phyloP scores from a whole-genome alignment of 2,113 vertebrate genomes.

The Coreoperca whiteheadi region DNA sequence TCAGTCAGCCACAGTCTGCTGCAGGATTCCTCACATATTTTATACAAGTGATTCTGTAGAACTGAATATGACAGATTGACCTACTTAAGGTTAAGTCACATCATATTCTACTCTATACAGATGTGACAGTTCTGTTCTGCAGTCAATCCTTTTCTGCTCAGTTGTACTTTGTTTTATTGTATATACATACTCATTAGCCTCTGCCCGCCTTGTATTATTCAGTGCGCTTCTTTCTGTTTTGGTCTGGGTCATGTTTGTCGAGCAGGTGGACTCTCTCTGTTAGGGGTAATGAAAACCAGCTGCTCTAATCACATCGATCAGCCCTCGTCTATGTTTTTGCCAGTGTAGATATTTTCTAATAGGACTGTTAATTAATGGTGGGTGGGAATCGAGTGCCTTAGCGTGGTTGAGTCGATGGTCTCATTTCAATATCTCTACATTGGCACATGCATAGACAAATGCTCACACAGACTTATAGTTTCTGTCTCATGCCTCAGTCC shows the following conservation, averaged over 20 bases:
- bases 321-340: constrained; percentile 37
- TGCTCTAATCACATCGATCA: constrained; percentile 67
- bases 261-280: constrained; percentile 46
- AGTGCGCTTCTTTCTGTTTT: constrained; percentile 8
- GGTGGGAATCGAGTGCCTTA: constrained; percentile 56
- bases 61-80: neutral
- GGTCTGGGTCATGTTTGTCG: constrained; percentile 20
- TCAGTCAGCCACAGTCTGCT: constrained; percentile 42
- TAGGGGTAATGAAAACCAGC: constrained; percentile 36
- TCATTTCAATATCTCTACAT: constrained; percentile 42
- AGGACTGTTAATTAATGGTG: constrained; percentile 69
- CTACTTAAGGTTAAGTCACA: neutral
- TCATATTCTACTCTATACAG: neutral
- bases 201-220: constrained; percentile 29
- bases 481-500: neutral
- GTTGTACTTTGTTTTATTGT: neutral
- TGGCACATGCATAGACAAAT: neutral
- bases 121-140: constrained; percentile 5
- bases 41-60: constrained; percentile 26
- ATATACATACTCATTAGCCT: constrained; percentile 11
- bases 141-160: neutral
- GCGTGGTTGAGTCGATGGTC: constrained; percentile 48
- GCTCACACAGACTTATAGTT: neutral
- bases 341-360: constrained; percentile 62
- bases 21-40: constrained; percentile 39